Base-by-base conservation (phyloP, 2,888 invertebrate species). In the Chydorus sphaericus region DNA sequence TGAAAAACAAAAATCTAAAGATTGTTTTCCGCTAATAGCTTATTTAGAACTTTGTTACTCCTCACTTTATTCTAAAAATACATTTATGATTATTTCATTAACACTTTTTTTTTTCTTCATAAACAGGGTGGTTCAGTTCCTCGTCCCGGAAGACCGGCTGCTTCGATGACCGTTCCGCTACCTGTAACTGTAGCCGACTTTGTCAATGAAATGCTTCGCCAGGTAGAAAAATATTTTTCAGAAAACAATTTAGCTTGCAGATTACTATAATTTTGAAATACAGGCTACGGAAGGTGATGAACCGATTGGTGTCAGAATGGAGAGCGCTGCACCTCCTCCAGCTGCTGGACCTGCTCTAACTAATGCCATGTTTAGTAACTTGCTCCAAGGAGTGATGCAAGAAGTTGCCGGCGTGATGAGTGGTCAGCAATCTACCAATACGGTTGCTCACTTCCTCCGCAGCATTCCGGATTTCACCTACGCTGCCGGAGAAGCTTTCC, bases 381-480 rank as follows among this genome's bases (percentile, higher is more conserved):
- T 44, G 44, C 44, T 55, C 4, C 33, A 55, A 37, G 57, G 58
- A 2, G 48, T 58, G 7, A 36, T 51, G 36, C 36, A 31, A 14
- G 51, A 58, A 36, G 55, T 58, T 11, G 49, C 49, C 30, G 50
- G 38, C 28, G 31, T 48, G 30, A 29, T 54, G 18, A 49, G 48
- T 44, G 26, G 54, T 39, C 26, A 54, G 26, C 56, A 38, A 58
- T 55, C 36, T 38, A 54, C 26, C 30, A 67, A 69, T 23, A 71
- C 73, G 14, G 63, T 74, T 29, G 71, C 72, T 14, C 69, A 73
- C 57, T 65, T 72, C 30, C 62, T 74, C 16, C 67, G 69, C 51
- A 66, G 66, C 39, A 62, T 69, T 39, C 66, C 69, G 31, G 70
- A 70, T 56, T 69, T 69, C 44, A 65, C 66, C 20, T 69, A 71